Base-by-base conservation (phyloP, 2,113 vertebrate genomes). In the Macquaria australasica region DNA sequence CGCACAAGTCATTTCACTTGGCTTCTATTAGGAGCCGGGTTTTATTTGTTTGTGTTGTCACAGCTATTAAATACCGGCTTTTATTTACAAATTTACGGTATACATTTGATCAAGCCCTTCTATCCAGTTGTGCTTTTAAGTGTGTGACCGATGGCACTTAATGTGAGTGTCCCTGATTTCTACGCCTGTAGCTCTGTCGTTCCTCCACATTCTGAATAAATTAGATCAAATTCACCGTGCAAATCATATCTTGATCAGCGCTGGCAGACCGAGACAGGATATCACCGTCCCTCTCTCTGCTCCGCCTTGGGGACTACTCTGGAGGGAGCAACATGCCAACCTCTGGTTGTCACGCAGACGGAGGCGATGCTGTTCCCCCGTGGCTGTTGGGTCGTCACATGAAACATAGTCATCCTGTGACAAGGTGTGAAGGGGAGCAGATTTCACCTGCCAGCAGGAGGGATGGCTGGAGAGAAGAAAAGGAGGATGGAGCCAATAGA, bases 391-490 rank as follows among this genome's bases (percentile, higher is more conserved):
- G 88, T 75, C 83, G 69, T 91, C 84, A 81, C 69, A 20, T 74
- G 18, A 63, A 90, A 77, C 81, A 53, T 71, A 83, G 80, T 87
- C 83, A 64, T 89, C 83, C 60, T 56, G 79, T 91, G 91, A 93
- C 91, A 82, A 93, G 88, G 91, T 93, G 91, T 89, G 93, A 94
- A 92, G 90, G 87, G 81, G 79, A 91, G 89, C 94, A 93, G 93
- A 93, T 95, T 94, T 92, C 91, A 93, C 87, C 94, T 93, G 93
- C 89, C 92, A 90, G 90, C 91, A 77, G 89, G 84, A 88, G 89
- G 82, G 85, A 85, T 79, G 53, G 86, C 77, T 77, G 55, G 71
- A 83, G 84, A 87, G 84, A 71, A 64, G 75, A 73, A 82, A 71
- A 79, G 82, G 79, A 82, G 79, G 79, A 81, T 68, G 70, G 77